Evolutionary conservation across 2,888 invertebrate genomes (phyloP).

Genomic region (Dynastes grantii): DNA sequence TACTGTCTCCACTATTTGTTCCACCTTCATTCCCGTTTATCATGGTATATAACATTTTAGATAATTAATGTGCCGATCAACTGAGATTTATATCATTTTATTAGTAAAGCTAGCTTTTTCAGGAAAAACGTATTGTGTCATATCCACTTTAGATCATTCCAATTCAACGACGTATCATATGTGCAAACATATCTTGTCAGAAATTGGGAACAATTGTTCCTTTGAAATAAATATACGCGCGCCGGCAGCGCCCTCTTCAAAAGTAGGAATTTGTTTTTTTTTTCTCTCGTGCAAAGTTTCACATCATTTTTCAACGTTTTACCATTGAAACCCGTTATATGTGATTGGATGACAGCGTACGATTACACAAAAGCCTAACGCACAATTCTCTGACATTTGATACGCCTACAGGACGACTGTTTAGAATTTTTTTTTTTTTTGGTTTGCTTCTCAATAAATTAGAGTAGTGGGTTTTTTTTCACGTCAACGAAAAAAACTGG

Average conservation of each 20-base stretch:
- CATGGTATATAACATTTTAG: too few species aligned
- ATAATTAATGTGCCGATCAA: too few species aligned
- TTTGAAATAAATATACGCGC: not conserved
- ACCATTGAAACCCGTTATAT: not conserved
- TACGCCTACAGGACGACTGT: constrained; percentile 5
- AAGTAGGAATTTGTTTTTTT: not conserved
- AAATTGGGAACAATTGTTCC: not conserved
- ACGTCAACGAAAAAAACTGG: not conserved
- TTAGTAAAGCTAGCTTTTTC: too few species aligned
- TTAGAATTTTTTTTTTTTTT: constrained; percentile 17
- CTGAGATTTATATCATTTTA: too few species aligned
- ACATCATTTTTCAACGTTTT: constrained; percentile 8
- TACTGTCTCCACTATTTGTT: too few species aligned
- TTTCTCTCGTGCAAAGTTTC: not conserved
- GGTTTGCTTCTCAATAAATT: constrained; percentile 31
- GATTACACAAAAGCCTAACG: constrained; percentile 7
- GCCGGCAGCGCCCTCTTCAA: not conserved
- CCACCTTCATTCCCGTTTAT: too few species aligned
- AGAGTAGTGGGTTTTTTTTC: not conserved
- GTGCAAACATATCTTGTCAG: too few species aligned
- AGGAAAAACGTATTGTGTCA: too few species aligned
- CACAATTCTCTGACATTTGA: constrained; percentile 19
- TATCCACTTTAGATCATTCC: too few species aligned
- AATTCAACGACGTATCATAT: too few species aligned
- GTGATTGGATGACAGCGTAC: not conserved